Evolutionary conservation across 2,797 vertebrate species (phyloP).

Genomic region (Eupleurogrammus muticus): DNA sequence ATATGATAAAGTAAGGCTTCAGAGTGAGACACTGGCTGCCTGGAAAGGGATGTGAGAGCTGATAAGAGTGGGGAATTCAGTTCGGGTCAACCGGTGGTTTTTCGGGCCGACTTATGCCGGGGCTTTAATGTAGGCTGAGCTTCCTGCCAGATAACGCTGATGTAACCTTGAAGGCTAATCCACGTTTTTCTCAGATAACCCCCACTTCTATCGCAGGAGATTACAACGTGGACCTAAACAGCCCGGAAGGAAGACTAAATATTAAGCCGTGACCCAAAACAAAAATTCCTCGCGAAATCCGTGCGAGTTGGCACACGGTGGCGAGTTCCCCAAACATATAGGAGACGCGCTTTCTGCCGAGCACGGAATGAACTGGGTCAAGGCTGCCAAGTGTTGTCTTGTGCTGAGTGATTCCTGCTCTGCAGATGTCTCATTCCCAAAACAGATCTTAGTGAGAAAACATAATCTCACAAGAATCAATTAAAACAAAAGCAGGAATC

Average conservation of each 20-base stretch:
- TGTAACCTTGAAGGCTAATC: slow-evolving; percentile 19
- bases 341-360: background rate
- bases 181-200: slow-evolving; percentile 17
- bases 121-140: slow-evolving; percentile 17
- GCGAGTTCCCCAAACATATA: background rate
- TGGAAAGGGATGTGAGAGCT: slow-evolving; percentile 23
- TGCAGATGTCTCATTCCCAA: slow-evolving; percentile 12
- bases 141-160: slow-evolving; percentile 8
- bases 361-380: slow-evolving; percentile 4
- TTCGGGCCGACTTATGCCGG: slow-evolving; percentile 20
- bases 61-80: slow-evolving; percentile 34
- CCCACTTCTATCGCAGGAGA: background rate
- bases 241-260: slow-evolving; percentile 21
- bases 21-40: slow-evolving; percentile 37
- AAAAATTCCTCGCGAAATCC: slow-evolving; percentile 27
- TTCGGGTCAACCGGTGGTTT: slow-evolving; percentile 21
- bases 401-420: slow-evolving; percentile 5
- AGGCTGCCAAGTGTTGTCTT: slow-evolving; percentile 3
- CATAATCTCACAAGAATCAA: slow-evolving; percentile 9
- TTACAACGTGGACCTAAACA: background rate
- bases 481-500: slow-evolving; percentile 2
- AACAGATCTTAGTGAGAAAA: slow-evolving; percentile 3
- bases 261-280: slow-evolving; percentile 1
- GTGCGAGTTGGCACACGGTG: background rate
- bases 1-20: slow-evolving; percentile 65